These are phyloP conservation scores for Apamea sordens DNA, from an alignment of 2,888 invertebrate species.

Conservation along the genomic window DNA sequence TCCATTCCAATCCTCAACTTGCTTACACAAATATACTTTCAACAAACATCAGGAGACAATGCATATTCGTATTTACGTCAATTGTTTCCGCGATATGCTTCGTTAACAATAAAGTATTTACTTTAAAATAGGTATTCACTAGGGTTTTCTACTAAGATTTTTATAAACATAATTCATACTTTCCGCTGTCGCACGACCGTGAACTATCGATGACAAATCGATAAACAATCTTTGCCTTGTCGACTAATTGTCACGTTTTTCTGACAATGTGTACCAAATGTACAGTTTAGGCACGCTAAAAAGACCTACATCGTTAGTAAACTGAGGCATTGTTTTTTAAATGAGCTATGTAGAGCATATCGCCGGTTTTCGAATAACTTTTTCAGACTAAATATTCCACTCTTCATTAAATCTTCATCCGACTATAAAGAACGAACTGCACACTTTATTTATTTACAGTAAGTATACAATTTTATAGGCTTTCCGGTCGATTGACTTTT, in stretches of 20 bases:
- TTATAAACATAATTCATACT: conserved; percentile 40
- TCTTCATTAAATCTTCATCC: conserved; percentile 15
- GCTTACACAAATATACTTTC: conserved; percentile 20
- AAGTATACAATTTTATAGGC: conserved; percentile 16
- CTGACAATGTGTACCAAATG: conserved; percentile 4
- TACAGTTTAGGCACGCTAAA: conserved; percentile 25
- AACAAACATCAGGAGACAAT: conserved; percentile 21
- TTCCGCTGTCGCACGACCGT: conserved; percentile 39
- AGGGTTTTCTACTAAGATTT: conserved; percentile 21
- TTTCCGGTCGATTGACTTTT: conserved; percentile 40
- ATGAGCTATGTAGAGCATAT: conserved; percentile 55
- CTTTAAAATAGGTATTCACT: conserved; percentile 17
- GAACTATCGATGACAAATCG: conserved; percentile 33
- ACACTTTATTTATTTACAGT: conserved; percentile 3
- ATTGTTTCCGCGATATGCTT: conserved; percentile 10
- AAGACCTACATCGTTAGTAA: conserved; percentile 36
- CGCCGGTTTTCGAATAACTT: conserved; percentile 43
- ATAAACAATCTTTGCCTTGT: conserved; percentile 29
- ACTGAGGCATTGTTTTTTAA: conserved; percentile 46
- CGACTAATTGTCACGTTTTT: conserved; percentile 18
- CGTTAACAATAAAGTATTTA: conserved; percentile 21
- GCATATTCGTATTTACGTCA: conserved; percentile 5
- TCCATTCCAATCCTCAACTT: conserved; percentile 1
- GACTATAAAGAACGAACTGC: conserved; percentile 13
- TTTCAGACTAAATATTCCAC: conserved; percentile 30